Conservation (phyloP, 2,113 vertebrate species). For the Pithys albifrons region DNA sequence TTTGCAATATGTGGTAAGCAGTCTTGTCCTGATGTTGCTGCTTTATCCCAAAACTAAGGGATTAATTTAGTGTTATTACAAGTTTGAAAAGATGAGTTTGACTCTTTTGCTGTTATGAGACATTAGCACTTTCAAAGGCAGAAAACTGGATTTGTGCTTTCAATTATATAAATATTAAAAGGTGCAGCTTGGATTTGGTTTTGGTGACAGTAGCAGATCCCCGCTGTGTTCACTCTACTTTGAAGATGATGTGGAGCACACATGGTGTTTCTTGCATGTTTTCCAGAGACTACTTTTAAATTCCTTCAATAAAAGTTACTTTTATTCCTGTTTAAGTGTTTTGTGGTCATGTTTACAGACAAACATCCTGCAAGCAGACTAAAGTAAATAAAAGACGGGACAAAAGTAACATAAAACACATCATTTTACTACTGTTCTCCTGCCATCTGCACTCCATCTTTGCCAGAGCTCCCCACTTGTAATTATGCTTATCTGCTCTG, state of each 20-base stretch:
- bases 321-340: constrained; percentile 58
- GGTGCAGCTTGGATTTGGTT: constrained; percentile 49
- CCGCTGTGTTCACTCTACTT: constrained; percentile 44
- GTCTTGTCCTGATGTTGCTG: constrained; percentile 37
- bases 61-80: constrained; percentile 48
- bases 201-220: constrained; percentile 52
- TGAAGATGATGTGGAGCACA: constrained; percentile 64
- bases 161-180: constrained; percentile 67
- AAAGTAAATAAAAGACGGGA: constrained; percentile 56
- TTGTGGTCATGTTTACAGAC: constrained; percentile 61
- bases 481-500: neutral
- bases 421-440: constrained; percentile 20
- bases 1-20: constrained; percentile 69
- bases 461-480: neutral
- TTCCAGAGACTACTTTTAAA: constrained; percentile 71
- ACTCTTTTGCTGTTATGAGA: constrained; percentile 45
- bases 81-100: constrained; percentile 16
- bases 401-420: constrained; percentile 17
- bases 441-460: neutral
- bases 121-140: constrained; percentile 21
- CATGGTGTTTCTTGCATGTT: constrained; percentile 40
- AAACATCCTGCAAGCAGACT: constrained; percentile 56
- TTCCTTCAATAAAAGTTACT: constrained; percentile 63
- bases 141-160: constrained; percentile 54
- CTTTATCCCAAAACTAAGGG: constrained; percentile 28